Conservation (phyloP, 2,888 invertebrate genomes). For the Dyspetes luteomarginatus region DNA sequence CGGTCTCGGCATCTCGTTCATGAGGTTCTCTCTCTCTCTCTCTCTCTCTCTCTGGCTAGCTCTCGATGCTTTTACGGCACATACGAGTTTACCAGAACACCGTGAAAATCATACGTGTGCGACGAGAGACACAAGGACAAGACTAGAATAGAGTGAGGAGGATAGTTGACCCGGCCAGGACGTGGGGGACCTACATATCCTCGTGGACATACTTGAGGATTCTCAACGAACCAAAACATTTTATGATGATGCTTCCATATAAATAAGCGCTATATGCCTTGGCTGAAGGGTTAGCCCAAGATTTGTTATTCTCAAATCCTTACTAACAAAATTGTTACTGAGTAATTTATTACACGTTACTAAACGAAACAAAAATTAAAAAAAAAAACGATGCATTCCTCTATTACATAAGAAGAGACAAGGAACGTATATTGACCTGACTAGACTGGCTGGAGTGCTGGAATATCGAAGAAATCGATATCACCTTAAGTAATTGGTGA, state of each 20-base stretch:
- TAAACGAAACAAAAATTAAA: neutral
- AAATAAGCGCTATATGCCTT: neutral
- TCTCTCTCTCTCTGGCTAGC: neutral
- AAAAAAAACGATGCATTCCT: neutral
- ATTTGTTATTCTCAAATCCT: neutral
- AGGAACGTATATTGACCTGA: no score
- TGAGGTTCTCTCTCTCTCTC: slow-evolving; percentile 1
- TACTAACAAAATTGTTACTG: neutral
- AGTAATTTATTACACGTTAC: neutral
- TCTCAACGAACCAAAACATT: slow-evolving; percentile 9
- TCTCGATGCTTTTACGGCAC: neutral
- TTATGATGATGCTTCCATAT: neutral
- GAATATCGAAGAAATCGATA: no score
- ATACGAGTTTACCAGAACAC: neutral
- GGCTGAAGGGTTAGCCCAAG: no score
- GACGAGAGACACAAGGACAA: neutral
- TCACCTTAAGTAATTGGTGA: no score
- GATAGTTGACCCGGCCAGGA: neutral
- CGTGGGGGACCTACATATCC: neutral
- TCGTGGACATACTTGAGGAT: neutral
- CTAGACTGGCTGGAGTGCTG: no score
- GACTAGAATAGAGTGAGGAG: neutral
- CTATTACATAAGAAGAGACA: no score
- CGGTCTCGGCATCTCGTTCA: slow-evolving; percentile 44
- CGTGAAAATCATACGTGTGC: slow-evolving; percentile 12